Conservation (phyloP, 2,797 vertebrate genomes). For the Apodemus agrarius region DNA sequence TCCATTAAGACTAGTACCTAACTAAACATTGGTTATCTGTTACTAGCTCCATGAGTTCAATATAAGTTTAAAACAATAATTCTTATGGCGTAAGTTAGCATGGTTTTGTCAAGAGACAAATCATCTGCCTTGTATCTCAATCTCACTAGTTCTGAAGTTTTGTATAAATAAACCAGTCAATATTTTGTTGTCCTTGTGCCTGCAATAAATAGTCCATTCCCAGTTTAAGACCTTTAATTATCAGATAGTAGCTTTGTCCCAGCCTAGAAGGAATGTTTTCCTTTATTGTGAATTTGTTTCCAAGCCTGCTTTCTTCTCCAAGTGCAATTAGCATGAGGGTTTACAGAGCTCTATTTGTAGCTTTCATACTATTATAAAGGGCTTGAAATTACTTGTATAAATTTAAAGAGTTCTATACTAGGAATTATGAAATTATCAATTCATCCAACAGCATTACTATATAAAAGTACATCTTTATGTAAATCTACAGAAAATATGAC, state of each 20-base stretch:
- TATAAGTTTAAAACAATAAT: background rate
- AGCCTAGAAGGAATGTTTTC: background rate
- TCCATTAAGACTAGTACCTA: background rate
- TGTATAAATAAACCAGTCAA: background rate
- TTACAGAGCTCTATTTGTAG: background rate
- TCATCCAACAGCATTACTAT: background rate
- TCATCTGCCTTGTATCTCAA: background rate
- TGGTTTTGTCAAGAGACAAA: background rate
- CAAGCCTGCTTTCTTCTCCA: background rate
- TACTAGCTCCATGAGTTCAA: background rate
- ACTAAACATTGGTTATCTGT: background rate
- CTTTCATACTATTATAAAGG: background rate
- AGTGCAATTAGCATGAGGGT: background rate
- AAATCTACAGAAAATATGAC: background rate
- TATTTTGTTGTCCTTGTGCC: background rate
- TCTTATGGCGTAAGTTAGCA: background rate
- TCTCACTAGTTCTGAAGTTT: background rate
- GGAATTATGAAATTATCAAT: background rate
- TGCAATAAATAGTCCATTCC: background rate
- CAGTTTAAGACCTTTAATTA: background rate
- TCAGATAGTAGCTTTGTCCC: background rate
- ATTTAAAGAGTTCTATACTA: background rate
- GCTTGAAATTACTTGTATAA: too few relatives aligned
- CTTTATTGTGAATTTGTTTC: background rate
- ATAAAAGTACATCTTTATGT: background rate